Evolutionary conservation across 2,888 invertebrate species (phyloP), one percentile per base, ranked within the genome.

Genomic region (Drosophila melanocephala): DNA sequence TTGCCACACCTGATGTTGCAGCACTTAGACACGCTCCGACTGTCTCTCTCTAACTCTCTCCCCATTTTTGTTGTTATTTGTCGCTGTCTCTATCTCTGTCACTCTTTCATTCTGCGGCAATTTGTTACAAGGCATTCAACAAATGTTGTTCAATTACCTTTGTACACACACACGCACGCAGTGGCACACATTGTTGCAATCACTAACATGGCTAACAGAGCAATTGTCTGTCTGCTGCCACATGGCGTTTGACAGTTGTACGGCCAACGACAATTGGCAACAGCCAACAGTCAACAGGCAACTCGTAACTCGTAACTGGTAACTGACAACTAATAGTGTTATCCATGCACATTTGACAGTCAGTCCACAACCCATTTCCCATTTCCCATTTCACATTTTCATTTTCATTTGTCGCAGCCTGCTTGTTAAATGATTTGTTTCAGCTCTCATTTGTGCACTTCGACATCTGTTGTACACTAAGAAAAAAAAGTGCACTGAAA

Each of bases 111-210:
- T 68, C 56, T 58, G 63, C 44, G 64, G 75, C 79, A 84, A 91
- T 90, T 91, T 81, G 84, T 90, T 91, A 77, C 77, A 77, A 73
- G 86, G 77, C 88, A 88, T 90, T 91, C 90, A 90, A 83, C 90
- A 88, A 91, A 91, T 87, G 90, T 85, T 90, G 83, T 90, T 87
- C 91, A 87, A 91, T 87, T 87, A 91, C 91, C 75, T 85, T 73
- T 37, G 35, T 59, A 62, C 56, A 56, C 58, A 47, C 32, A 60
- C 39, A 37, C 62, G 61, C 50, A 37, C 42, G 35, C 61, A 32
- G 42, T 26, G 37, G 30, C 14, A 39, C 30, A 87, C 65, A 69
- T 58, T 84, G 72, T 72, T 82, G 72, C 70, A 60, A 64, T 69
- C 70, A 61, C 64, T 61, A 82, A 68, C 75, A 68, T 58, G 76